Base-by-base conservation (phyloP, 1,140 invertebrate species). In the Monomorium pharaonis region DNA sequence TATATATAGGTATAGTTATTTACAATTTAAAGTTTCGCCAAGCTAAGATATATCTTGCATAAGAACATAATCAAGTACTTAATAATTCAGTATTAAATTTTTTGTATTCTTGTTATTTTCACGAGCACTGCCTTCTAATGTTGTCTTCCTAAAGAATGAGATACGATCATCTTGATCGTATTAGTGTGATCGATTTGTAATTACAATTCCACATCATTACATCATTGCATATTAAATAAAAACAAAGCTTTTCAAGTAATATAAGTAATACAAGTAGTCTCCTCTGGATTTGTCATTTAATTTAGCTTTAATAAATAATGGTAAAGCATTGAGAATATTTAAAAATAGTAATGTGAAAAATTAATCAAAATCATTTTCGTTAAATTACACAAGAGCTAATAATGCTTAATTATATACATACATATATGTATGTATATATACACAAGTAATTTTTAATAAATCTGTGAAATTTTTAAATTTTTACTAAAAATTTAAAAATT, bases 141-240 rank as follows among this genome's bases (percentile, higher is more conserved):
- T n/a, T 30, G 72, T 84, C 60, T 84, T 84, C 54, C 42, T 33
- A n/a, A 42, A 27, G 2, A 37, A 42, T 18, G 0, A 49, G 10
- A 76, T 62, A 60, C 30, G 27, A 75, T 84, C 18, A 18, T 56
- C 4, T 16, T 16, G 63, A 49, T 51, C 30, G 42, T 47, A 27
- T 37, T 56, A n/a, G n/a, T n/a, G 69, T 60, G 80, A 84, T 85
- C 56, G 16, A 81, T 69, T 27, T 81, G 21, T 70, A 81, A 56
- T 77, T 54, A 44, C 30, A 74, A 75, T 58, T 75, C 16, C 37
- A n/a, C n/a, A n/a, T n/a, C n/a, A 27, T 60, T 77, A 62, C 24
- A 77, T 51, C 70, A 44, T 24, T 67, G 47, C 24, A 37, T 67
- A 51, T 60, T 65, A 63, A 84, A 84, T 63, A 67, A 81, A 85